Evolutionary conservation across 2,113 vertebrate species (phyloP).

Genomic region (Morphnarchus princeps): DNA sequence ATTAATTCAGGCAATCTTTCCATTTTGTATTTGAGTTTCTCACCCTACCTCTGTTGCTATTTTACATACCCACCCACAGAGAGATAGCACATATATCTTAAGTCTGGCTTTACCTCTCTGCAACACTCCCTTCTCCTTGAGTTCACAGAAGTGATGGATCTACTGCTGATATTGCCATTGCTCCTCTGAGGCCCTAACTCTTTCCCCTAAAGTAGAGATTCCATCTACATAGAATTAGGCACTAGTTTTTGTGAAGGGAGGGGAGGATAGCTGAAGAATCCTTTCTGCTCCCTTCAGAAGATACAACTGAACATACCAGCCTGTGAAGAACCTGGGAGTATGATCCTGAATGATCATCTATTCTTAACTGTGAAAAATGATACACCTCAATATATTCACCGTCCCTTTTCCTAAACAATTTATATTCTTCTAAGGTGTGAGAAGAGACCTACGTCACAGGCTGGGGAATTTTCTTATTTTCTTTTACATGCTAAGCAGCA

Average conservation of each 20-base stretch:
- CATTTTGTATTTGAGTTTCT: background rate
- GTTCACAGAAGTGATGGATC: background rate
- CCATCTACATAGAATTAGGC: background rate
- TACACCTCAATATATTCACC: background rate
- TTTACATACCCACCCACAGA: background rate
- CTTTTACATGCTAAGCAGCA: background rate
- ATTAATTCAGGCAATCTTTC: background rate
- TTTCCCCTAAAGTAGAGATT: background rate
- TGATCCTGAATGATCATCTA: background rate
- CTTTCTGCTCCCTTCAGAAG: background rate
- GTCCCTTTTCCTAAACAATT: background rate
- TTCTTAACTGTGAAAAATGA: background rate
- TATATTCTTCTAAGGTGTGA: background rate
- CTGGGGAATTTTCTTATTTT: background rate
- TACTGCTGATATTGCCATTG: background rate
- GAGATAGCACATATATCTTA: background rate
- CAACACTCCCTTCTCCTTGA: background rate
- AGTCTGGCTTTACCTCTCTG: background rate
- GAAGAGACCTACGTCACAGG: background rate
- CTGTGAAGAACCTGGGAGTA: background rate
- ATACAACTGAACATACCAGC: background rate
- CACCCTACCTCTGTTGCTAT: background rate
- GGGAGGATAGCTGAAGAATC: background rate
- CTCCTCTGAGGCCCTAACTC: background rate
- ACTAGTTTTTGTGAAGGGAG: background rate